These are phyloP conservation scores for Ictalurus furcatus DNA, from an alignment of 2,113 vertebrate genomes.

Conservation along the genomic window DNA sequence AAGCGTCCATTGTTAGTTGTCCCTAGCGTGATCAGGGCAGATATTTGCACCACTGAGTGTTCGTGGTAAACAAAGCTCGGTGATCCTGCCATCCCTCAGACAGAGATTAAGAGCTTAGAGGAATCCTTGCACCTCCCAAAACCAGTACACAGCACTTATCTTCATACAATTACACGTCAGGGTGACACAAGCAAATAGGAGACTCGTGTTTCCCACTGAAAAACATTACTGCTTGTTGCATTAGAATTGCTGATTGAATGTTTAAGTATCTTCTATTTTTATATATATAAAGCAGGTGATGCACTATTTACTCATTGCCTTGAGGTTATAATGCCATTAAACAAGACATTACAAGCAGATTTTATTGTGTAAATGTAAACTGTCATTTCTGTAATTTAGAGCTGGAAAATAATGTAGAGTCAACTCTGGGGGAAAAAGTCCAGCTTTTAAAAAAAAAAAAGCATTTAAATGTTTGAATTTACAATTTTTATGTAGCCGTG, in stretches of 20 bases:
- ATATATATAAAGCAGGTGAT: neutral
- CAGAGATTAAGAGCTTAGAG: conserved; percentile 44
- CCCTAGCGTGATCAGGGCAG: conserved; percentile 18
- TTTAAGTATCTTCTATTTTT: neutral
- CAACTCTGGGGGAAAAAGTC: neutral
- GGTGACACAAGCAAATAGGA: neutral
- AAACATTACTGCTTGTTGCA: neutral
- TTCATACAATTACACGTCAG: conserved; percentile 12
- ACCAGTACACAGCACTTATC: conserved; percentile 35
- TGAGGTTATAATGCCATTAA: neutral
- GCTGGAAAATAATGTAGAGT: neutral
- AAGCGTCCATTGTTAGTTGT: conserved; percentile 42
- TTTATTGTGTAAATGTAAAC: neutral
- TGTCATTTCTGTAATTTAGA: neutral
- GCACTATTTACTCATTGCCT: neutral
- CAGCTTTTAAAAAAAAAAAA: neutral
- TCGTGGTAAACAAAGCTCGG: conserved; percentile 15
- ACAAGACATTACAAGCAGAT: neutral
- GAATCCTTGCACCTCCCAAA: conserved; percentile 31
- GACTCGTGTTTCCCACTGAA: neutral
- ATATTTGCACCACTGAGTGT: conserved; percentile 25
- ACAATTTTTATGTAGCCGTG: neutral
- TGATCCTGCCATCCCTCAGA: conserved; percentile 29
- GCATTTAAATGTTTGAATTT: neutral
- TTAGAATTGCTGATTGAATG: neutral